These are phyloP conservation scores for Asarcornis scutulata DNA, from an alignment of 2,113 vertebrate genomes.

Conservation along the genomic window DNA sequence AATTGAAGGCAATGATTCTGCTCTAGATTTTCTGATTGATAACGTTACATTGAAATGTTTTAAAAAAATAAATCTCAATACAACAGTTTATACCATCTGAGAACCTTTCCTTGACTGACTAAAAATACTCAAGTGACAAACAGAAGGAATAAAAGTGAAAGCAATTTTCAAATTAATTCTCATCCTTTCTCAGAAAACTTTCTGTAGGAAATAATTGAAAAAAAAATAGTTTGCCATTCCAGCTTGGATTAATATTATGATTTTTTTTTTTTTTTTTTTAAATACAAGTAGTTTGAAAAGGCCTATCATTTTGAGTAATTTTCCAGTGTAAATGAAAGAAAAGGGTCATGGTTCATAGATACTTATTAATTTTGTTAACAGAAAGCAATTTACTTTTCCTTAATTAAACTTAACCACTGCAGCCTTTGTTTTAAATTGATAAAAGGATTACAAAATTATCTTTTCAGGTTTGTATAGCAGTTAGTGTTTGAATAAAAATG, in stretches of 20 bases:
- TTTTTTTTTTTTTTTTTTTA: background rate
- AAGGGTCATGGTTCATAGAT: constrained; percentile 53
- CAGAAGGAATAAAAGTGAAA: background rate
- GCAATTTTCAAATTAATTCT: constrained; percentile 8
- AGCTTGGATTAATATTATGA: background rate
- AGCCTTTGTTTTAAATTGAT: constrained; percentile 53
- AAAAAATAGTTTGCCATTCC: background rate
- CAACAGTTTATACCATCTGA: background rate
- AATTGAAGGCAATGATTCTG: background rate
- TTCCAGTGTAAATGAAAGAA: constrained; percentile 26
- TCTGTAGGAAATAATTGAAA: background rate
- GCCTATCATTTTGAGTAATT: constrained; percentile 17
- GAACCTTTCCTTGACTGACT: background rate
- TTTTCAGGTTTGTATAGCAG: constrained; percentile 34
- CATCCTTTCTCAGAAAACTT: background rate
- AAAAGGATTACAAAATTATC: constrained; percentile 56
- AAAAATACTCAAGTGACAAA: background rate
- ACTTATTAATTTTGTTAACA: constrained; percentile 46
- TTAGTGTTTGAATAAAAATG: constrained; percentile 37
- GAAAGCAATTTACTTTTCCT: constrained; percentile 58
- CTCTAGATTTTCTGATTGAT: background rate
- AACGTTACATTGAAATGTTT: background rate
- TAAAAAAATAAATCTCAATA: background rate
- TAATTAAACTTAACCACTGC: constrained; percentile 51
- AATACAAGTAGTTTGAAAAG: background rate